Base-by-base conservation (phyloP, 2,888 invertebrate species). In the Amphipyra tragopoginis region DNA sequence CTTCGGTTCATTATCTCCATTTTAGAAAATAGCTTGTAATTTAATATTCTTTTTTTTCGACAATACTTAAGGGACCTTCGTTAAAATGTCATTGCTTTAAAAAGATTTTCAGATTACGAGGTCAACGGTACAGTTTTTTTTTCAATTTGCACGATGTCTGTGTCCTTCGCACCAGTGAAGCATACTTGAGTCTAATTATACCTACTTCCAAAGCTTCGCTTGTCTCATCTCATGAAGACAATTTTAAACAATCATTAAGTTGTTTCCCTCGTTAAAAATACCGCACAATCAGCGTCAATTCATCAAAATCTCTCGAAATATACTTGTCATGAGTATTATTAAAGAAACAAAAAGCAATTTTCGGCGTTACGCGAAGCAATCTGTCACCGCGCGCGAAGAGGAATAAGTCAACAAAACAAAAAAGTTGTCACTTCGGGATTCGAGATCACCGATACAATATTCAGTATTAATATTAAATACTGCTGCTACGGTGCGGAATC, bases 1-100 rank as follows among this genome's bases (percentile, higher is more conserved):
- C 78, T 76, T 70, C 65, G 74, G 80, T 82, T 87, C 83, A 84
- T 88, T 86, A 87, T 82, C 73, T 81, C 76, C 64, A 75, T 70
- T 79, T 79, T 75, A 51, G 72, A 71, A 75, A 80, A 79, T 77
- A 76, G 66, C 73, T 69, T 71, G 75, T 78, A 73, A 80, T 72
- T 76, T 74, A 65, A 79, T 72, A 76, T 80, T 75, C 67, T 56
- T 74, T 76, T 29, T 75, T 72, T 70, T 59, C 54, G 58, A 70
- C 75, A 56, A 66, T 68, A 66, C 65, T 72, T 60, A 65, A 59
- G 71, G 65, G 69, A 74, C 77, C 66, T 75, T 80, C 68, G 58
- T 72, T 80, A 71, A 76, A 75, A 75, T 56, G 59, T 65, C 56
- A 65, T 65, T 75, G 63, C 50, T 65, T 68, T 52, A 62, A 64